A percentile compares a stretch with the other conserved stretches of the same genome.
These are phyloP conservation scores for Nudaria mundana DNA, from an alignment of 2,888 invertebrate species.

Conservation along the genomic window DNA sequence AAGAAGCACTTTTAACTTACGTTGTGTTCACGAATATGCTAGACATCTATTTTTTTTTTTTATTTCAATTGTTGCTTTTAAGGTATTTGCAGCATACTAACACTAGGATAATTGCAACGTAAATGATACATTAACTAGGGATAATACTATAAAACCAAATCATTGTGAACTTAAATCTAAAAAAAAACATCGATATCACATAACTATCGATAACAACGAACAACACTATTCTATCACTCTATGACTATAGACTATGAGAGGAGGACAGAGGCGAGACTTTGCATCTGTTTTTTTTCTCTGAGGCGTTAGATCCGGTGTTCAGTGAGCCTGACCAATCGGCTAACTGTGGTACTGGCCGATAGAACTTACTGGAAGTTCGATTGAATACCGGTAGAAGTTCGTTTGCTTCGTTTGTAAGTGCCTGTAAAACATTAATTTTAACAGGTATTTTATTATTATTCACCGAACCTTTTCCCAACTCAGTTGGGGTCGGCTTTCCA, in stretches of 20 bases:
- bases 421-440: constrained; percentile 77
- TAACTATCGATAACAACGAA: not conserved
- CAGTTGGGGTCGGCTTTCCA: no score
- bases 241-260: constrained; percentile 45
- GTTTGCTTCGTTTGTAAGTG: constrained; percentile 97
- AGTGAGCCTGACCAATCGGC: constrained; percentile 91
- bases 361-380: constrained; percentile 95
- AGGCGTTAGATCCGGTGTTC: constrained; percentile 44
- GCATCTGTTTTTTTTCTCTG: constrained; percentile 45
- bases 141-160: no score
- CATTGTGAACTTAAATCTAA: no score
- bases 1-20: no score
- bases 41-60: no score
- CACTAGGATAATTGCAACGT: no score
- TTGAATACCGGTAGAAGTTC: constrained; percentile 98
- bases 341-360: constrained; percentile 89
- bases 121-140: no score
- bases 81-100: no score
- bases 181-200: constrained; percentile 7
- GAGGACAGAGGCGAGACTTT: constrained; percentile 53
- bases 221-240: constrained; percentile 6
- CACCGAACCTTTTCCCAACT: no score
- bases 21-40: no score
- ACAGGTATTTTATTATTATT: no score
- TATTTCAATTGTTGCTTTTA: no score